Evolutionary conservation across 2,797 vertebrate genomes (phyloP).

Genomic region (Acanthornis magna): DNA sequence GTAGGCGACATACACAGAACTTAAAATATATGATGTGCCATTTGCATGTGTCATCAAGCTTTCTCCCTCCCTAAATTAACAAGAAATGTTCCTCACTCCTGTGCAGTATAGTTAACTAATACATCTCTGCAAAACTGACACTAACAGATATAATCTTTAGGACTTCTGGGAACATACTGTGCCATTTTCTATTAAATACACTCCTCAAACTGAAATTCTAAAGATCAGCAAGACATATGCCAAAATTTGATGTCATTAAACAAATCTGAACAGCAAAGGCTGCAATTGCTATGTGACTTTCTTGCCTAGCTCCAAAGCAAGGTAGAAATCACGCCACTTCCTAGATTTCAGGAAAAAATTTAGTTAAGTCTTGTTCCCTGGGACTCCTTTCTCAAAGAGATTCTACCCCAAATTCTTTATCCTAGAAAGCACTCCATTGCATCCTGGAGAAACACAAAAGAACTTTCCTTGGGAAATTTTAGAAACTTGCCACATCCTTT

Average conservation of each 20-base stretch:
- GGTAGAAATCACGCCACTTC: neutral
- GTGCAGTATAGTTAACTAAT: conserved; percentile 52
- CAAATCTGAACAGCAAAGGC: neutral
- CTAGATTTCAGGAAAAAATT: neutral
- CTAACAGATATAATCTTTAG: conserved; percentile 5
- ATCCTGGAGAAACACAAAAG: neutral
- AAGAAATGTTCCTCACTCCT: conserved; percentile 50
- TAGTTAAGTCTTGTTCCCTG: neutral
- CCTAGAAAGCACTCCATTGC: neutral
- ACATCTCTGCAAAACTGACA: conserved; percentile 44
- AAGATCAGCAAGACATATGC: neutral
- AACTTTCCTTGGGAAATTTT: neutral
- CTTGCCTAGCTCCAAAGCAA: neutral
- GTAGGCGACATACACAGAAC: conserved; percentile 43
- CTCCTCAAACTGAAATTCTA: neutral
- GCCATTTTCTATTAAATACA: conserved; percentile 18
- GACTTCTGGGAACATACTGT: conserved; percentile 53
- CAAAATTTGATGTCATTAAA: conserved; percentile 9
- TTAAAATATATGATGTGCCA: conserved; percentile 60
- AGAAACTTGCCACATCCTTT: neutral
- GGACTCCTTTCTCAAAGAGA: neutral
- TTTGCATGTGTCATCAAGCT: conserved; percentile 62
- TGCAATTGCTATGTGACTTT: neutral
- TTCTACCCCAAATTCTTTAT: neutral
- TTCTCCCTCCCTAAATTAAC: conserved; percentile 59